Percentiles rank a stretch among this genome's conserved stretches.
These are phyloP conservation scores for Telmatherina bonti DNA, from an alignment of 2,797 vertebrate species.

Conservation along the genomic window DNA sequence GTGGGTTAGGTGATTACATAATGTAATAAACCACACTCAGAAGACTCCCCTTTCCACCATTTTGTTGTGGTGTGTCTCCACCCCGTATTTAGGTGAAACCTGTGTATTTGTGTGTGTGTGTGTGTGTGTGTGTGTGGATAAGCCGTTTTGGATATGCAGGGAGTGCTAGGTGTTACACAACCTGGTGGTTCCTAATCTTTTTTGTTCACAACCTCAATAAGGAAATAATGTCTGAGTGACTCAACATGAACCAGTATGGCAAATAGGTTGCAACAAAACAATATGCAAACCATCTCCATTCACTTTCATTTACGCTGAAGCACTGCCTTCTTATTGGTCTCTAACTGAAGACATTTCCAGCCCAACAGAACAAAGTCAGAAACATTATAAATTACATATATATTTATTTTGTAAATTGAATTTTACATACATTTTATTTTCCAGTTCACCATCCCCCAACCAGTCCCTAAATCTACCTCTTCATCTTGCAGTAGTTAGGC, in stretches of 20 bases:
- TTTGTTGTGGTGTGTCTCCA: constrained; percentile 54
- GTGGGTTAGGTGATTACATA: constrained; percentile 61
- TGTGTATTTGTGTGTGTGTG: constrained; percentile 2
- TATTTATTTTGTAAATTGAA: not conserved
- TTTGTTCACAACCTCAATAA: constrained; percentile 13
- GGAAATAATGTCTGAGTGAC: constrained; percentile 19
- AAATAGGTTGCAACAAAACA: constrained; percentile 4
- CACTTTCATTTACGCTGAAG: constrained; percentile 2
- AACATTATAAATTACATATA: not conserved
- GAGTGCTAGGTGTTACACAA: constrained; percentile 52
- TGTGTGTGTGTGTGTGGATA: constrained; percentile 5
- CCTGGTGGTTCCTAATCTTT: constrained; percentile 43
- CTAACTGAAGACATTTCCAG: not conserved
- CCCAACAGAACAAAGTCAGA: not conserved
- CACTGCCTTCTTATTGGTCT: too few species aligned
- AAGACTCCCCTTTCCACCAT: constrained; percentile 56
- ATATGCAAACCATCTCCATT: not conserved
- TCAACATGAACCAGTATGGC: constrained; percentile 5
- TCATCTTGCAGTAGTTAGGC: constrained; percentile 41
- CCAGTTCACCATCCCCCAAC: constrained; percentile 33
- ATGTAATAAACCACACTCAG: constrained; percentile 44
- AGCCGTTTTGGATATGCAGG: constrained; percentile 36
- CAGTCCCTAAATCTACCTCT: constrained; percentile 15
- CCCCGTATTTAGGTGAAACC: constrained; percentile 48
- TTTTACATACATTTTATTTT: not conserved